Evolutionary conservation across 2,888 invertebrate species (phyloP).

Genomic region (Unio delphinus): DNA sequence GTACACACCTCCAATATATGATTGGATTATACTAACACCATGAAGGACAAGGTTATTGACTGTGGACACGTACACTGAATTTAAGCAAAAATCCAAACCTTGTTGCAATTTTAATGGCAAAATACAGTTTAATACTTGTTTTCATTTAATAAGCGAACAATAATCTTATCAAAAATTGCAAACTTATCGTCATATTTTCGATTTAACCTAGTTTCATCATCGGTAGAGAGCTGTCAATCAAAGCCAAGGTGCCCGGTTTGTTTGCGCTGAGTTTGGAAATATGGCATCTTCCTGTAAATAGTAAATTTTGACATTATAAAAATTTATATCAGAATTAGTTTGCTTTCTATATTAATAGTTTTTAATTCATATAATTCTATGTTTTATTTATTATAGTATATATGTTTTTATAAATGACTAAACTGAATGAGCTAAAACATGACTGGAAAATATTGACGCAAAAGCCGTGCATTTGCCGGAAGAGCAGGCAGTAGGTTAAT

Average conservation of each 20-base stretch:
- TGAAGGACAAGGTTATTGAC: constrained; percentile 37
- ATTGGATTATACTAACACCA: constrained; percentile 39
- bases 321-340: no score
- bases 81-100: no score
- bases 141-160: no score
- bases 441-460: constrained; percentile 4
- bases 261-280: constrained; percentile 20
- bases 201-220: constrained; percentile 9
- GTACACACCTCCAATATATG: constrained; percentile 32
- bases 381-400: no score
- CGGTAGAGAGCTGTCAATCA: constrained; percentile 41
- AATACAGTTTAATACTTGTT: neutral
- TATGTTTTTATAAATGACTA: no score
- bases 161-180: neutral
- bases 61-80: no score
- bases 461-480: constrained; percentile 2
- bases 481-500: constrained; percentile 28
- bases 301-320: no score
- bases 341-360: no score
- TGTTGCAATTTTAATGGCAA: neutral
- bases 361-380: no score
- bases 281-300: neutral
- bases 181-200: neutral
- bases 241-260: constrained; percentile 14
- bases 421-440: no score